phyloP scores from a whole-genome alignment of 2,797 vertebrate genomes.

The Crocidura indochinensis region DNA sequence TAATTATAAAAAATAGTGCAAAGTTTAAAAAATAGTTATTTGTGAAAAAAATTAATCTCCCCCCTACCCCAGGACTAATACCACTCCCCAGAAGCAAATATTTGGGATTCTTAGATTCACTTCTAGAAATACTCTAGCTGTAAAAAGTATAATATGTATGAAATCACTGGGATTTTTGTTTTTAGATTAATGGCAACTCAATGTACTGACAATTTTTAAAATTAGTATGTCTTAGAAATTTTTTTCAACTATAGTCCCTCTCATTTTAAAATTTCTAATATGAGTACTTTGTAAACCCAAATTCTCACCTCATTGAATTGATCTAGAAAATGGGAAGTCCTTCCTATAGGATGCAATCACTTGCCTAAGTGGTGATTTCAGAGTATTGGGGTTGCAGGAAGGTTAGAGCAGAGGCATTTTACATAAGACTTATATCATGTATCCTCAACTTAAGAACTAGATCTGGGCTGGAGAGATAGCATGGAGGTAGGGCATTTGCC shows the following conservation, averaged over 20 bases:
- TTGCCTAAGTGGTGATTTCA: too few relatives aligned
- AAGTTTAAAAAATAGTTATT: background rate
- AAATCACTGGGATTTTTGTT: background rate
- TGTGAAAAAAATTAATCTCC: too few relatives aligned
- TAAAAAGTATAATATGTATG: background rate
- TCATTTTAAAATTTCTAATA: conserved; percentile 20
- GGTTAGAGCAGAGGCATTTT: too few relatives aligned
- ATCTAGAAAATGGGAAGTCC: background rate
- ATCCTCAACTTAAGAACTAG: background rate
- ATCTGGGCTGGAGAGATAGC: too few relatives aligned
- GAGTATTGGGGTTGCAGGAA: too few relatives aligned
- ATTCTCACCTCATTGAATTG: background rate
- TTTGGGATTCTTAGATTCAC: conserved; percentile 28
- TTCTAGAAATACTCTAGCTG: conserved; percentile 27
- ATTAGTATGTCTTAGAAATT: conserved; percentile 18
- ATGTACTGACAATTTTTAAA: background rate
- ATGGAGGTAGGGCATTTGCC: too few relatives aligned
- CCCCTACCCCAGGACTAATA: background rate
- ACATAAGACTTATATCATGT: background rate
- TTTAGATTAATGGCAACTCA: background rate
- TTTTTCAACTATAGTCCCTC: background rate
- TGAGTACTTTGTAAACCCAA: background rate
- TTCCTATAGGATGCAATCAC: too few relatives aligned
- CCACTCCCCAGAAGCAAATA: background rate
- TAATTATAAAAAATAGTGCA: background rate